phyloP scores from a whole-genome alignment of 2,888 invertebrate species.

The Acanthosepion pharaonis region DNA sequence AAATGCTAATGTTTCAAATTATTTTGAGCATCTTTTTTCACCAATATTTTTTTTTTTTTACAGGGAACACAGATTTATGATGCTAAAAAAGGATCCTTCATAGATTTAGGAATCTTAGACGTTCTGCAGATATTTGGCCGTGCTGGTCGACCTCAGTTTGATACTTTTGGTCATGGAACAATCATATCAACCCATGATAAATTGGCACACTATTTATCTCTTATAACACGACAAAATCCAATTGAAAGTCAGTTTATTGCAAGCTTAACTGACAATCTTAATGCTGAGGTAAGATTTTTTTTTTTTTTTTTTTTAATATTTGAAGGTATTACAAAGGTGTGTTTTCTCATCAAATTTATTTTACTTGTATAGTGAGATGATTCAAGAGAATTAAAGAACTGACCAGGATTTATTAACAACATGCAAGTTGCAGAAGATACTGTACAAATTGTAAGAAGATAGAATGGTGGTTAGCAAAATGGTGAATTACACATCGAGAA shows the following conservation, averaged over 20 bases:
- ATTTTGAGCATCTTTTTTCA: background rate
- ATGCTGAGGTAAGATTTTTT: slow-evolving; percentile 82
- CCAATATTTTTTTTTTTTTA: slow-evolving; percentile 44
- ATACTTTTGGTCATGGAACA: slow-evolving; percentile 90
- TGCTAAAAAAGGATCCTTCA: slow-evolving; percentile 92
- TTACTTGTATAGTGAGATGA: too few relatives aligned
- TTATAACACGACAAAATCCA: slow-evolving; percentile 96
- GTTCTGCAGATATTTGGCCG: slow-evolving; percentile 94
- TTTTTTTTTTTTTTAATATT: too few relatives aligned
- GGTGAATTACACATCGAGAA: too few relatives aligned
- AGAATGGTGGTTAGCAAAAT: too few relatives aligned
- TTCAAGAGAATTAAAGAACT: too few relatives aligned
- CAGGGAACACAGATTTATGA: slow-evolving; percentile 98
- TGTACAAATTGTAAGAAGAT: too few relatives aligned
- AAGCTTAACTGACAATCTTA: slow-evolving; percentile 94
- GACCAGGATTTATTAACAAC: too few relatives aligned
- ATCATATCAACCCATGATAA: slow-evolving; percentile 96
- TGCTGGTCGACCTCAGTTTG: slow-evolving; percentile 98
- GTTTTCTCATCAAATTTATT: too few relatives aligned
- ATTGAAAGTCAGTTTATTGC: slow-evolving; percentile 97
- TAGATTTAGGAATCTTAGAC: slow-evolving; percentile 96
- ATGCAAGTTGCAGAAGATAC: too few relatives aligned
- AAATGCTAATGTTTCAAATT: background rate
- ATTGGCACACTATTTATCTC: slow-evolving; percentile 91
- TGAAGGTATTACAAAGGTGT: too few relatives aligned